A percentile compares a stretch with the other conserved stretches of the same genome.
These are phyloP conservation scores for Lordiphosa fenestrarum DNA, from an alignment of 2,888 invertebrate species.

Conservation along the genomic window DNA sequence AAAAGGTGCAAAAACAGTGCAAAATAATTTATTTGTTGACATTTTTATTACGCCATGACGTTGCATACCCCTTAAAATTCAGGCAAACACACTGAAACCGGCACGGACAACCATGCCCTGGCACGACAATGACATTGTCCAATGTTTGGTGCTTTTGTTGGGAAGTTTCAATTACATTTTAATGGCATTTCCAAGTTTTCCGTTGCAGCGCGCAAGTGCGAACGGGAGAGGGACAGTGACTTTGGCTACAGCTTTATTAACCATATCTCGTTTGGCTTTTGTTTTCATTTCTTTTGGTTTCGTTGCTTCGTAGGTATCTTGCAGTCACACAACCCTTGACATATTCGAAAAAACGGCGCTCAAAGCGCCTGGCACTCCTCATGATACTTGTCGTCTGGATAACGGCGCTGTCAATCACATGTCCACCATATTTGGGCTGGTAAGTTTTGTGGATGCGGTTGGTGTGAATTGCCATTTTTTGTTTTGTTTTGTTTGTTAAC, in stretches of 20 bases:
- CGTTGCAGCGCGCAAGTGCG: conserved; percentile 27
- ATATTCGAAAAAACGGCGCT: conserved; percentile 93
- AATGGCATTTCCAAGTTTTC: conserved; percentile 68
- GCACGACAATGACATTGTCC: conserved; percentile 17
- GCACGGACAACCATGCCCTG: conserved; percentile 21
- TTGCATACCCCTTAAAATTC: conserved; percentile 32
- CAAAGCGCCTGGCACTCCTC: conserved; percentile 90
- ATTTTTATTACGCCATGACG: conserved; percentile 48
- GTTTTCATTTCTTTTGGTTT: conserved; percentile 43
- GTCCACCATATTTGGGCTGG: conserved; percentile 97
- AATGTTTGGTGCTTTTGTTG: conserved; percentile 56
- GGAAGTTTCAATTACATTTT: conserved; percentile 73
- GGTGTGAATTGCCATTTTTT: background rate
- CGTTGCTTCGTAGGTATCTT: conserved; percentile 84
- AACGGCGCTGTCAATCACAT: conserved; percentile 93
- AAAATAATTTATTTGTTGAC: conserved; percentile 63
- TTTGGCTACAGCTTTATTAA: conserved; percentile 61
- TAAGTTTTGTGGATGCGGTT: conserved; percentile 79
- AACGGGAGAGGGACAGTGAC: conserved; percentile 17
- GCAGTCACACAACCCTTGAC: conserved; percentile 96
- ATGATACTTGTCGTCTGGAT: conserved; percentile 96
- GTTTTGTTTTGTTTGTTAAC: conserved; percentile 1
- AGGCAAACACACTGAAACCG: conserved; percentile 18
- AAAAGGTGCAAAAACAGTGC: conserved; percentile 61
- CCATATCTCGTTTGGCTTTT: conserved; percentile 49